Evolutionary conservation across 2,797 vertebrate species (phyloP), one percentile per base, ranked within the genome.

Genomic region (Rhodeus uyekii): DNA sequence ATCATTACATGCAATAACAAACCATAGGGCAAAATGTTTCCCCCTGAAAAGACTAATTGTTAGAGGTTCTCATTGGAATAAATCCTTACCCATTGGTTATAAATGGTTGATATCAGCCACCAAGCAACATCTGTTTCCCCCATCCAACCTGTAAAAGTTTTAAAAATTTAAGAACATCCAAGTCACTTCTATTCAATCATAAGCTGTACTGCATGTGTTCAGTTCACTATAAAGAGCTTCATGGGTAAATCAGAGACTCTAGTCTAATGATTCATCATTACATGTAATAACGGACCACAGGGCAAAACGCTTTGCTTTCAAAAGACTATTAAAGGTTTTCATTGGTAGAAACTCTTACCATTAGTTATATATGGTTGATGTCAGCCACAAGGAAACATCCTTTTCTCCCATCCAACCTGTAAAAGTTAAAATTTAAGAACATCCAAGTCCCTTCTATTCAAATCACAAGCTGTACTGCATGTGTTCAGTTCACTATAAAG

Each of bases 221-320:
- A 94, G 92, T 89, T 89, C 89, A 92, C 87, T 92, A 90, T 91
- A 80, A 82, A 87, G 71, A 44, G 14, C 87, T 81, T 89, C 86
- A 90, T 18, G 12, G 38, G 42, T 58, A 53, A 82, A 55, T 90
- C 89, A 89, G 89, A 88, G 84, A 90, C 87, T 88, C 87, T 90
- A 90, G 90, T 90, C 88, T 81, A 83, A 78, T n/a, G 78, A 69
- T 14, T 89, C 84, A 85, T 87, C 79, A 79, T 44, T 22, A 80
- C 85, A 86, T 32, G 19, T 38, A 10, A 39, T 2, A 22, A 39
- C 4, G 2, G 48, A 53, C n/a, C n/a, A n/a, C n/a, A n/a, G n/a
- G n/a, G n/a, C 2, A 27, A 27, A 1, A 10, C 14, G 13, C 13
- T 44, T 42, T 24, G 6, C n/a, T 68, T 27, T 39, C 1, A 42